These are phyloP conservation scores for Cantharis rufa DNA, from an alignment of 2,888 invertebrate species.

Conservation along the genomic window DNA sequence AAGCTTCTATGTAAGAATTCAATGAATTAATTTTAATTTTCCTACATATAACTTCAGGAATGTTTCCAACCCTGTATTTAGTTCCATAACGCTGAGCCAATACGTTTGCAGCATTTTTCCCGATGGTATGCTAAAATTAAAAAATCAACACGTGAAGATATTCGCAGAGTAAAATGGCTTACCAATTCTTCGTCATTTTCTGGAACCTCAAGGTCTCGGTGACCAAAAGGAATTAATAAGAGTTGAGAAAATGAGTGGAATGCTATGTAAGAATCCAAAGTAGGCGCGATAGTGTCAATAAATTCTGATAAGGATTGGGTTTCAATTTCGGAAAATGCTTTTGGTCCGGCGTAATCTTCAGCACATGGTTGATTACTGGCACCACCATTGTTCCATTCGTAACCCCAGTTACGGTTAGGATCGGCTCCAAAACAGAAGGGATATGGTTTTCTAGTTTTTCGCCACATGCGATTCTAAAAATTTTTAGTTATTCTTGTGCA, in stretches of 20 bases:
- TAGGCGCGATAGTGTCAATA: slow-evolving; percentile 49
- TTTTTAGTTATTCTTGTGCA: background rate
- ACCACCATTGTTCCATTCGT: background rate
- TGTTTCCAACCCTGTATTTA: slow-evolving; percentile 53
- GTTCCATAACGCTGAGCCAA: slow-evolving; percentile 54
- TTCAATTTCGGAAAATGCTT: slow-evolving; percentile 73
- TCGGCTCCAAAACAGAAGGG: slow-evolving; percentile 65
- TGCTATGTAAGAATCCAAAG: slow-evolving; percentile 62
- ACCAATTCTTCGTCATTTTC: slow-evolving; percentile 63
- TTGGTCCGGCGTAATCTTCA: slow-evolving; percentile 68
- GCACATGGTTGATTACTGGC: slow-evolving; percentile 56
- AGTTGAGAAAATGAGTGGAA: slow-evolving; percentile 74
- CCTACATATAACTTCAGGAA: slow-evolving; percentile 59
- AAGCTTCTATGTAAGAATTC: background rate
- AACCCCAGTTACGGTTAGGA: slow-evolving; percentile 48
- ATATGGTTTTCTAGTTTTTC: slow-evolving; percentile 65
- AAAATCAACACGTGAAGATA: too few relatives aligned
- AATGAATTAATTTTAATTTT: slow-evolving; percentile 14
- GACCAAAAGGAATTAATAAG: slow-evolving; percentile 70
- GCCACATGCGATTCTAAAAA: slow-evolving; percentile 68
- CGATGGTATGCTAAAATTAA: slow-evolving; percentile 45
- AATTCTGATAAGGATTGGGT: slow-evolving; percentile 61
- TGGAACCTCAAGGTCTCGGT: slow-evolving; percentile 57
- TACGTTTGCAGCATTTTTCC: slow-evolving; percentile 45
- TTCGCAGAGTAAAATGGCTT: slow-evolving; percentile 33